Base-by-base conservation (phyloP, 1,140 invertebrate species). In the Ceratina japonica region DNA sequence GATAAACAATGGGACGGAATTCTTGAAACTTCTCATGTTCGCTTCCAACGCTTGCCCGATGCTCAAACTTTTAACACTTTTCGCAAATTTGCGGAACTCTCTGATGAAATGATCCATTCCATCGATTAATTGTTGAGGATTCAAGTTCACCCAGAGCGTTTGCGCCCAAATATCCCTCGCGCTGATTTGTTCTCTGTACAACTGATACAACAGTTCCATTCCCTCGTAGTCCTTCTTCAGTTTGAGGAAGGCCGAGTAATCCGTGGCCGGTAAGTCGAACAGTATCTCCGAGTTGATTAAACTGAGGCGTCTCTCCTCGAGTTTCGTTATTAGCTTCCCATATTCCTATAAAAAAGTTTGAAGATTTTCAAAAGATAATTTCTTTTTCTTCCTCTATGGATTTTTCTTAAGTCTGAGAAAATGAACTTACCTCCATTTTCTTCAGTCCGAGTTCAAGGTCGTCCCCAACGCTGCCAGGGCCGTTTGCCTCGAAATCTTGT, bases 21-120 rank as follows among this genome's bases (percentile, higher is more conserved):
- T 95, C 89, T 97, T 97, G 91, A 98, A 98, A 83, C 96, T 95
- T 84, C 96, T 97, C 97, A 98, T 97, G 84, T 95, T 95, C 4
- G 94, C 89, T 80, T 97, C 95, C n/a, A 98, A 85, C 49, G 94
- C 93, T 63, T 94, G 87, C 0, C 95, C 97, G 7, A 96, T 93
- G 0, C 93, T 89, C 61, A 95, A 91, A 1, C 89, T 84, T 51
- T 95, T 94, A 0, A 94, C 90, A 2, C 91, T 89, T 83, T 93
- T 93, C 2, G 95, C 93, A 51, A 96, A 84, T 81, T 93, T 95
- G 86, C 95, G 93, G 83, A 96, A 97, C 80, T 96, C 95, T 86
- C 96, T 96, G 37, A 98, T 91, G 91, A 96, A 98, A 61, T 93
- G 93, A 75, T 98, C 97, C 87, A 98, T 98, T 18, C 97, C 97